Percentiles rank a stretch among this genome's conserved stretches.
These are phyloP conservation scores for Oreamnos americanus DNA, from an alignment of 2,113 vertebrate species.

Conservation along the genomic window DNA sequence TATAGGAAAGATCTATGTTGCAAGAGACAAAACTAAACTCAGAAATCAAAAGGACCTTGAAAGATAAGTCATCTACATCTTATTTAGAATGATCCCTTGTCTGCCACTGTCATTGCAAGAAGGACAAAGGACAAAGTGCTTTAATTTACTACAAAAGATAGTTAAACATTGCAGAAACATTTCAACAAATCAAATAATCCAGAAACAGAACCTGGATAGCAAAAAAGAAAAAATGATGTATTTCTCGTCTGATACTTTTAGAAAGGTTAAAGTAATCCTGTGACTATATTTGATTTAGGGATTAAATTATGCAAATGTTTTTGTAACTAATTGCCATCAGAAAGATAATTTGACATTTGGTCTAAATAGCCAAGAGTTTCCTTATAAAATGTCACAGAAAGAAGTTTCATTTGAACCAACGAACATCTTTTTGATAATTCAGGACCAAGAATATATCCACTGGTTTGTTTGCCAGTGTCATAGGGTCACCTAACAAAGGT, in stretches of 20 bases:
- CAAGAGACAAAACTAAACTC: slow-evolving; percentile 4
- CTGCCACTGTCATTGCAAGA: not conserved
- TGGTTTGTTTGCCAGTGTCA: not conserved
- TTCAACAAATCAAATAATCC: not conserved
- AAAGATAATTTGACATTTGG: not conserved
- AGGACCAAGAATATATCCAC: not conserved
- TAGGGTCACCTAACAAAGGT: not conserved
- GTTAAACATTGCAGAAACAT: not conserved
- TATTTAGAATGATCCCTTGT: not conserved
- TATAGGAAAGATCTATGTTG: not conserved
- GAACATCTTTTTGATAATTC: not conserved
- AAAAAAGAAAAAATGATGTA: not conserved
- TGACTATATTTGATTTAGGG: not conserved
- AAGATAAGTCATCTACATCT: not conserved
- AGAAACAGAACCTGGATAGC: not conserved
- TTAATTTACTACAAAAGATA: not conserved
- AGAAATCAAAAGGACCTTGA: not conserved
- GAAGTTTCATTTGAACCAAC: not conserved
- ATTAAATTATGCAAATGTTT: not conserved
- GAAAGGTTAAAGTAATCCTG: not conserved
- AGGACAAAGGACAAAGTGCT: not conserved
- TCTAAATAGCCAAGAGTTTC: not conserved
- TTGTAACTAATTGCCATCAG: not conserved
- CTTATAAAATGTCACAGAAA: not conserved
- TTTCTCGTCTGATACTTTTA: slow-evolving; percentile 33